Evolutionary conservation across 2,888 invertebrate species (phyloP).

Genomic region (Pandemis heparana): DNA sequence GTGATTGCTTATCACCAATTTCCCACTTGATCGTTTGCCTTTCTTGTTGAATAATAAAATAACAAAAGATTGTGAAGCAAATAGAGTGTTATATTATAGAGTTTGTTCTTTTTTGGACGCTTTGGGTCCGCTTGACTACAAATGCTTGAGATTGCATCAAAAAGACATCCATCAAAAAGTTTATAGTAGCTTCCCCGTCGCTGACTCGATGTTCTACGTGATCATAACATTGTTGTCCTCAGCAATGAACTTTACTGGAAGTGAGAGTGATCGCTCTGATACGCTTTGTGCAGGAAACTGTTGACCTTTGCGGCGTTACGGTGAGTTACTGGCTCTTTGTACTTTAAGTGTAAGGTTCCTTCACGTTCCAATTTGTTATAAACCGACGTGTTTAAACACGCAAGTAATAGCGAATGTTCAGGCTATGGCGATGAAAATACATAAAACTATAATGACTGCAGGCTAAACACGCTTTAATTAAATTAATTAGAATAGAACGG

Average conservation of each 20-base stretch:
- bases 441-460: neutral
- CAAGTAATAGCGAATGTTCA: neutral
- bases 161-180: neutral
- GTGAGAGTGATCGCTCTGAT: constrained; percentile 45
- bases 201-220: constrained; percentile 11
- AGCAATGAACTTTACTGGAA: constrained; percentile 46
- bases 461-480: neutral
- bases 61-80: too few relatives aligned
- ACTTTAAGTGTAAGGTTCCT: constrained; percentile 12
- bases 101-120: too few relatives aligned
- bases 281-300: constrained; percentile 46
- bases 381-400: neutral
- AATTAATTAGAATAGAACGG: neutral
- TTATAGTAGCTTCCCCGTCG: neutral
- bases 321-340: constrained; percentile 37
- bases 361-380: neutral
- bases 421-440: neutral
- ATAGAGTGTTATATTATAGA: too few relatives aligned
- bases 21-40: too few relatives aligned
- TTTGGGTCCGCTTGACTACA: too few relatives aligned
- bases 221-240: constrained; percentile 42
- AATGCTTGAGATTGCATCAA: too few relatives aligned
- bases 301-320: constrained; percentile 55
- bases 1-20: too few relatives aligned
- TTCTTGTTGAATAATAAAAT: too few relatives aligned